Percentiles rank a stretch among this genome's conserved stretches.
Conservation (phyloP, 2,113 vertebrate species). For the Stomatorhinus ivindoensis region DNA sequence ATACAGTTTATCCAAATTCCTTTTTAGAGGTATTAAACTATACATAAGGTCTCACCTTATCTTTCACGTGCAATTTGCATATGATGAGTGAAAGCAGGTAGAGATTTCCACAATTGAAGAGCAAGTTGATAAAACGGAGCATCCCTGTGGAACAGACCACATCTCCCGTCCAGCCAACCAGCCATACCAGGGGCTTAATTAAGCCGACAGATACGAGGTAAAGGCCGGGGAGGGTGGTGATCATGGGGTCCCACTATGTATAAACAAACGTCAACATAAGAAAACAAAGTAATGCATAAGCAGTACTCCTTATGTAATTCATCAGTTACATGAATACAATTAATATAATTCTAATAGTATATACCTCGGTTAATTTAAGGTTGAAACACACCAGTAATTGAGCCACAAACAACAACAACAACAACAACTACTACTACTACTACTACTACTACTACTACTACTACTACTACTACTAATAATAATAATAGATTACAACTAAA, state of each 20-base stretch:
- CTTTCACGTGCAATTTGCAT: slow-evolving; percentile 71
- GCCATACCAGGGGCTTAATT: slow-evolving; percentile 76
- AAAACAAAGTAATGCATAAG: neutral
- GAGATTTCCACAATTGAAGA: slow-evolving; percentile 87
- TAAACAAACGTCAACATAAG: neutral
- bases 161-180: slow-evolving; percentile 68
- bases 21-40: neutral
- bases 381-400: neutral
- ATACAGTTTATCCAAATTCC: neutral
- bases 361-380: neutral
- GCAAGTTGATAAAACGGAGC: slow-evolving; percentile 89
- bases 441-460: too few species aligned
- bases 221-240: slow-evolving; percentile 86
- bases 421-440: too few species aligned
- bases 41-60: slow-evolving; percentile 63
- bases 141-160: slow-evolving; percentile 81
- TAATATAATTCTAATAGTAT: neutral
- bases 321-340: neutral
- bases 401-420: too few species aligned
- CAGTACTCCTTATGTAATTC: neutral
- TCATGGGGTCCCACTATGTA: slow-evolving; percentile 93
- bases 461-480: too few species aligned
- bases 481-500: neutral
- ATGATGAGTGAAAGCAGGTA: slow-evolving; percentile 81
- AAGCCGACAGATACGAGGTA: slow-evolving; percentile 82